Evolutionary conservation across 2,113 vertebrate species (phyloP).

Genomic region (Cynopterus brachyotis): DNA sequence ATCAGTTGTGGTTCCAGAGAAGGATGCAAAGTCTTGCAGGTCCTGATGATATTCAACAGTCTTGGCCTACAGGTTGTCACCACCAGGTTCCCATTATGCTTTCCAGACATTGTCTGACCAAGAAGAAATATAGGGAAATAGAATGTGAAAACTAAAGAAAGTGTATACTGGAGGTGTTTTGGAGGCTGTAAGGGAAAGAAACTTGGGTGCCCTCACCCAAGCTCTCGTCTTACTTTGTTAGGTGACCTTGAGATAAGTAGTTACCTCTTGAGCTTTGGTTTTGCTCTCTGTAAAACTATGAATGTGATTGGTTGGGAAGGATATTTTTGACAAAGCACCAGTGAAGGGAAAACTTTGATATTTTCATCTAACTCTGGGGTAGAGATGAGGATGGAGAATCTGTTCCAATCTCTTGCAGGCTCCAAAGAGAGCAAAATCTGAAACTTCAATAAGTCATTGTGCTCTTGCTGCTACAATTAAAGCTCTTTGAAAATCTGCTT

Average conservation of each 20-base stretch:
- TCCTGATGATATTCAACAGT: background rate
- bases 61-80: background rate
- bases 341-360: constrained; percentile 38
- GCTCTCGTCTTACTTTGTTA: background rate
- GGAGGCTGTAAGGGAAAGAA: background rate
- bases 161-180: background rate
- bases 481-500: constrained; percentile 33
- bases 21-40: background rate
- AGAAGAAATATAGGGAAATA: background rate
- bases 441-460: constrained; percentile 54
- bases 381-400: background rate
- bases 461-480: constrained; percentile 3
- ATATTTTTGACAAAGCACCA: constrained; percentile 40
- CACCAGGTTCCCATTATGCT: background rate
- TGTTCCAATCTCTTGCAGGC: constrained; percentile 10
- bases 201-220: background rate
- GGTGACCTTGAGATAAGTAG: background rate
- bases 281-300: constrained; percentile 62
- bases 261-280: constrained; percentile 42
- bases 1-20: background rate
- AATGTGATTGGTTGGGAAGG: constrained; percentile 5
- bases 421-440: constrained; percentile 27
- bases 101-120: background rate
- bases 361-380: constrained; percentile 55
- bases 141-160: background rate